A percentile compares a stretch with the other conserved stretches of the same genome.
phyloP scores from a whole-genome alignment of 1,140 invertebrate genomes.

The Leptonema lineaticorne region DNA sequence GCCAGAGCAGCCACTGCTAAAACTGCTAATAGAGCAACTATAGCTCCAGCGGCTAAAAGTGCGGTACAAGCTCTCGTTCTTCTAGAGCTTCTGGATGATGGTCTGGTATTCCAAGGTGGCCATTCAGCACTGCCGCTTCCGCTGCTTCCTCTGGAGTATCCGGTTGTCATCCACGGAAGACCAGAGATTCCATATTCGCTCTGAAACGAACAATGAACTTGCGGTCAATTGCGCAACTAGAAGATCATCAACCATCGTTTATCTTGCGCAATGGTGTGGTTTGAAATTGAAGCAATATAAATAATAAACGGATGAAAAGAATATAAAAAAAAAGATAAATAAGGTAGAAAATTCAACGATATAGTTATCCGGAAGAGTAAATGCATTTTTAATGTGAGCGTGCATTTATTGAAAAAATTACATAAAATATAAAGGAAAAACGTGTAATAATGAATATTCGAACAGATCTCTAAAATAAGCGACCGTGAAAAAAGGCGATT shows the following conservation, averaged over 20 bases:
- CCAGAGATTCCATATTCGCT: slow-evolving; percentile 24
- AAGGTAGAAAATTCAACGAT: not conserved
- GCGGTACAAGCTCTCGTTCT: slow-evolving; percentile 60
- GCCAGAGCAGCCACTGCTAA: slow-evolving; percentile 72
- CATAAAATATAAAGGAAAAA: not conserved
- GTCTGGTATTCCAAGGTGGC: slow-evolving; percentile 37
- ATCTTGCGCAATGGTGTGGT: too few relatives aligned
- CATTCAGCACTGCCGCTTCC: slow-evolving; percentile 36
- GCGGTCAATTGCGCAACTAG: too few relatives aligned
- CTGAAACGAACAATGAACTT: slow-evolving; percentile 1
- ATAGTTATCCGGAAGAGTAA: not conserved
- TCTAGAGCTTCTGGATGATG: slow-evolving; percentile 42
- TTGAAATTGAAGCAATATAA: too few relatives aligned
- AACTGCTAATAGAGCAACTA: slow-evolving; percentile 70
- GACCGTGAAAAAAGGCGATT: too few relatives aligned
- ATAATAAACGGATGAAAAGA: too few relatives aligned
- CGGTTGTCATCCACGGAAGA: slow-evolving; percentile 13
- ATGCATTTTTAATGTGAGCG: slow-evolving; percentile 4
- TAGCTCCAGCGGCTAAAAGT: slow-evolving; percentile 64
- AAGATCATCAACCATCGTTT: too few relatives aligned
- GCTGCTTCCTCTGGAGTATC: slow-evolving; percentile 24
- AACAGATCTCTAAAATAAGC: not conserved
- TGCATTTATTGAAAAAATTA: not conserved
- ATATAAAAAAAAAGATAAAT: not conserved
- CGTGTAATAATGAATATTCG: too few relatives aligned